Evolutionary conservation across 2,113 vertebrate species (phyloP), one percentile per base, ranked within the genome.

Genomic region (Dasypus novemcinctus): DNA sequence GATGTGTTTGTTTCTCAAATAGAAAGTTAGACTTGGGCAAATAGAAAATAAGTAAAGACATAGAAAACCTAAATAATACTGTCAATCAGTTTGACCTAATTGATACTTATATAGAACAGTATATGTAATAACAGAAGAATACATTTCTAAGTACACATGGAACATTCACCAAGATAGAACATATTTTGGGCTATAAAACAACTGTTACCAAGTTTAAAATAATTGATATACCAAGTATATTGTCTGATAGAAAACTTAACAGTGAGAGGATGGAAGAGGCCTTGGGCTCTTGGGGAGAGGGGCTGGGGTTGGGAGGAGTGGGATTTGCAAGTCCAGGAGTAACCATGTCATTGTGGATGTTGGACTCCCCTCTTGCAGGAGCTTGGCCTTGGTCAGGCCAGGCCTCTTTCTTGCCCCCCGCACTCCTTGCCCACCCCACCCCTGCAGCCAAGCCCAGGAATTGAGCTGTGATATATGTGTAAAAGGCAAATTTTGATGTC

Each of bases 401-500:
- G 43, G 43, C 43, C 43, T 9, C 43, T 46, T 49, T 49, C 46
- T 11, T 49, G 46, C 46, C 8, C 46, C 46, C 46, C 46, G 8
- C 11, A 11, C 5, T 49, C 46, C 46, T 49, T 49, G 46, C 46
- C 5, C 46, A 49, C 46, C 46, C 46, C 46, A 49, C 46, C 46
- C 8, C 46, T 49, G 46, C 5, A 11, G 46, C 46, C 46, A 49
- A 49, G 46, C 46, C 46, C 11, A 11, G 46, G 46, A 49, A 49
- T 49, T 9, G 46, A 49, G 46, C 46, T 49, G 46, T 49, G 46
- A 49, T 49, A 11, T 11, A 49, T 49, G 46, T 49, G 8, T 99
- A 98, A 99, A 99, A 98, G 99, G 99, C 98, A 99, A 99, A 98
- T 99, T 99, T 95, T 98, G 99, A 98, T 99, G 99, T 94, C 98